These are phyloP conservation scores for Lycaon pictus DNA, from an alignment of 2,113 vertebrate genomes.

Conservation along the genomic window DNA sequence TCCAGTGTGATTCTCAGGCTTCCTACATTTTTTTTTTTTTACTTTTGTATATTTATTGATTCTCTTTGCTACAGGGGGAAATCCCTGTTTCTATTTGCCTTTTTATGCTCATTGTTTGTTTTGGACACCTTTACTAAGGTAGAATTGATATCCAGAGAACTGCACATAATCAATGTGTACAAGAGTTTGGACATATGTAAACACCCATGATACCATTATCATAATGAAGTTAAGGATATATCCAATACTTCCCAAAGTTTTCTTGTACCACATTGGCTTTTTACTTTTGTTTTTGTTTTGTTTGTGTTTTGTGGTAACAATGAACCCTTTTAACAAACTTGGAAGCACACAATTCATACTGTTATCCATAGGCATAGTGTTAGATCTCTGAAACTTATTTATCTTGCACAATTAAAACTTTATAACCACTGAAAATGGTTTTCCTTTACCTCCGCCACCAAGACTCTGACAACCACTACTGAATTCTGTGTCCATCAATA, in stretches of 20 bases:
- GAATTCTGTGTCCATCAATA: not conserved
- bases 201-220: not conserved
- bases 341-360: not conserved
- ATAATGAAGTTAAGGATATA: not conserved
- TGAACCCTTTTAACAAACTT: not conserved
- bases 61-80: not conserved
- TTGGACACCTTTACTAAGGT: not conserved
- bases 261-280: not conserved
- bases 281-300: not conserved
- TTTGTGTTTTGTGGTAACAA: not conserved
- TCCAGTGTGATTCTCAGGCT: not conserved
- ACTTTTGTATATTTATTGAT: not conserved
- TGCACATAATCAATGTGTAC: not conserved
- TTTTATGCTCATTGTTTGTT: not conserved
- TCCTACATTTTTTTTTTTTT: not conserved
- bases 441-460: too few relatives aligned
- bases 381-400: not conserved
- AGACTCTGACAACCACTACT: not conserved
- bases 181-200: not conserved
- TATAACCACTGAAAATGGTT: not conserved
- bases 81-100: not conserved
- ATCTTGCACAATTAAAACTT: not conserved
- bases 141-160: not conserved
- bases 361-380: not conserved
- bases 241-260: not conserved